phyloP scores from a whole-genome alignment of 2,113 vertebrate species.

The Fregata magnificens region DNA sequence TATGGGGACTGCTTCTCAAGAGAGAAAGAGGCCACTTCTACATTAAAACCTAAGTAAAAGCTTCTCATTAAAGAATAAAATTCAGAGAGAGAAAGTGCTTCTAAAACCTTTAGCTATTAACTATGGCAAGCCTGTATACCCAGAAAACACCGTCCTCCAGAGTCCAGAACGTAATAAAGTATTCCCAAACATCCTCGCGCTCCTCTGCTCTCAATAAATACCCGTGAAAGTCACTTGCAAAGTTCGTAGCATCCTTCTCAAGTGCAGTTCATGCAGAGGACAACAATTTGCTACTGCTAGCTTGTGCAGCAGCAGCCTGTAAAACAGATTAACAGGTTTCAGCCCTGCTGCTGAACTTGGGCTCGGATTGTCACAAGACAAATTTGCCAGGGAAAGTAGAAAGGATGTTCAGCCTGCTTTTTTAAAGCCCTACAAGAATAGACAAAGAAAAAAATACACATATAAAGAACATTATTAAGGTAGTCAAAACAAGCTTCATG shows the following conservation, averaged over 20 bases:
- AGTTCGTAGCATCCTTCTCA: not conserved
- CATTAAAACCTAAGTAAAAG: not conserved
- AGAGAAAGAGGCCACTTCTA: not conserved
- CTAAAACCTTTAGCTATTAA: not conserved
- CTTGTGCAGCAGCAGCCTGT: not conserved
- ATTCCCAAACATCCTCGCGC: accelerated
- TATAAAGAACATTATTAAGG: not conserved
- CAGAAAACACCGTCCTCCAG: not conserved
- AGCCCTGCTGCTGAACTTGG: not conserved
- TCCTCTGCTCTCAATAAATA: not conserved
- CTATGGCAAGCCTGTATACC: not conserved
- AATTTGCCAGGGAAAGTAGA: not conserved
- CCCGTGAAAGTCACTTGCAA: not conserved
- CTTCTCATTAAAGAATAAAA: not conserved
- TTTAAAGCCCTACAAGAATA: not conserved
- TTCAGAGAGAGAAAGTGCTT: not conserved
- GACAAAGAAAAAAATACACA: not conserved
- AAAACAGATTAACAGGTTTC: not conserved
- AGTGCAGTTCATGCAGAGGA: not conserved
- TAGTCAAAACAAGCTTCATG: not conserved
- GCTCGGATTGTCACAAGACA: not conserved
- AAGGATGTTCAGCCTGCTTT: not conserved
- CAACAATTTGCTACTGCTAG: not conserved
- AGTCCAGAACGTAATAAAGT: not conserved
- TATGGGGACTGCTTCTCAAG: not conserved